Evolutionary conservation across 2,113 vertebrate species (phyloP), one percentile per base, ranked within the genome.

Genomic region (Alouatta palliata): DNA sequence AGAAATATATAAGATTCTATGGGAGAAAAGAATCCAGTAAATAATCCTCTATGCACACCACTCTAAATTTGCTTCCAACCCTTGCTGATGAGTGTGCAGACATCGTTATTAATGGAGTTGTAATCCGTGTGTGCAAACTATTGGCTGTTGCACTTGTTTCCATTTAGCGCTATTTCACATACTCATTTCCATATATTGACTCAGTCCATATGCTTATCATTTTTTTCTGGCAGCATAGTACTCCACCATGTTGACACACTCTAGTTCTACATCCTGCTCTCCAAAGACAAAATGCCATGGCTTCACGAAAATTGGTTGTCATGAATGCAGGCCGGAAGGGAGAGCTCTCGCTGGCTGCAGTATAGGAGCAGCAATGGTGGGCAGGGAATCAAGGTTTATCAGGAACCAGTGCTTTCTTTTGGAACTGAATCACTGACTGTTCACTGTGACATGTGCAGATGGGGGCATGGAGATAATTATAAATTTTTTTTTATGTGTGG

Each of bases 141-240:
- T 25, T 12, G 64, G 13, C 45, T 61, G 77, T 68, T 90, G 80
- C 81, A 76, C 81, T 90, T 92, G 40, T 90, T 90, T 90, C 87
- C 76, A 86, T 64, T 90, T 70, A 94, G 64, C 45, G 32, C 73
- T 87, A 81, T 90, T 96, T 90, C 92, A 47, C 40, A 40, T 35
- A 37, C 61, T 95, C 64, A 91, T 98, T 98, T 97, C 90, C 96
- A 95, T 97, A 75, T 96, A 91, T 93, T 64, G 96, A 97, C 83
- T 81, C 25, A 68, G 11, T 40, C 66, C 40, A 49, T 16, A 68
- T 0, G 25, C 66, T 85, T 90, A 75, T 76, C 90, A 90, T 97
- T 97, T 96, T 96, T 98, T 97, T 88, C 95, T 94, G 87, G 76
- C 27, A 81, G 82, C n/a, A 5, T 95, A 94, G 40, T 95, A 91